Evolutionary conservation across 2,797 vertebrate genomes (phyloP), one percentile per base, ranked within the genome.

Genomic region (Sebastes oblongus): DNA sequence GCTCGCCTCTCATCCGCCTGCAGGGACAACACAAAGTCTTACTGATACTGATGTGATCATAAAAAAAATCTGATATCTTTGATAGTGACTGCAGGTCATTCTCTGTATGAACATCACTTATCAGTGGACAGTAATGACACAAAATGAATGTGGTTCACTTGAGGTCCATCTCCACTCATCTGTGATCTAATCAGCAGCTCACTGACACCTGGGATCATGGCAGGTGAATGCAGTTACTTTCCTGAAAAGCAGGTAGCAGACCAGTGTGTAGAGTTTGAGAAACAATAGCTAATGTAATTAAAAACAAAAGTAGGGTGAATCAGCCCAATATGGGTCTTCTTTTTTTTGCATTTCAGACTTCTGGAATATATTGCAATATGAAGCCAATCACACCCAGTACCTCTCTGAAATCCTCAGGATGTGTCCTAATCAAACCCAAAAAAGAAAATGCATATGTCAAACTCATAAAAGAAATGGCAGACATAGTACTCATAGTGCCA

Each of bases 1-100:
- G 88, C 91, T 69, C 94, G 89, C 78, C 84, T 91, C 80, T 95
- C 95, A 66, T 96, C 96, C 83, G 77, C 92, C 96, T 96, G 85
- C 6, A 72, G 54, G 34, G 29, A 36, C 59, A 64, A 75, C 11
- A 74, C 1, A 56, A 2, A 8, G 52, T 34, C 46, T 67, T n/a
- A 18, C 42, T 46, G 42, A 46, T 18, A 8, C 18, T 4, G 8
- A 30, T 29, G 22, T 46, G 42, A 18, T 46, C 3, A 42, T 42
- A 42, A 34, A 6, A 24, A 34, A 25, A 22, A 0, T 3, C 4
- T 1, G 9, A 9, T 24, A 30, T 24, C 1, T 54, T 25, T 54
- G 16, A 42, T 12, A 22, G 32, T 4, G n/a, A 39, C 3, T 36
- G 22, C 24, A 66, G 3, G 7, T 24, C 30, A 56, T 32, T 24